phyloP scores from a whole-genome alignment of 2,797 vertebrate genomes.

The Falco columbarius region DNA sequence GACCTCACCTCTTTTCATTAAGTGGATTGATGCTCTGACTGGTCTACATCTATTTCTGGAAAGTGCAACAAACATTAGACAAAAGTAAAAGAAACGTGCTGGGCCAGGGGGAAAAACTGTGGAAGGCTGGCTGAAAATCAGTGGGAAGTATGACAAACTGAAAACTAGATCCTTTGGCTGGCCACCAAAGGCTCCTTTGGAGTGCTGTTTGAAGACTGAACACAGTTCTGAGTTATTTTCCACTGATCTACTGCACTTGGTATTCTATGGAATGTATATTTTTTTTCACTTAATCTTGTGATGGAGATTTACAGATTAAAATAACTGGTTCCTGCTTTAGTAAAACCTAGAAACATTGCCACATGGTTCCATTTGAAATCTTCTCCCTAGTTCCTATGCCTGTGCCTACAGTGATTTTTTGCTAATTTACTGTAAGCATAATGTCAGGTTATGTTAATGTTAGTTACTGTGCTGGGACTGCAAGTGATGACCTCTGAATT shows the following conservation, averaged over 20 bases:
- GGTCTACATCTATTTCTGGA: background rate
- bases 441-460: background rate
- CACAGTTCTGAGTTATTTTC: conserved; percentile 24
- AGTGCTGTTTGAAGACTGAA: background rate
- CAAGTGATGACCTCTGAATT: background rate
- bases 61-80: background rate
- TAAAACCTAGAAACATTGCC: background rate
- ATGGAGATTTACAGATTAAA: background rate
- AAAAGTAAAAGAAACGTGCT: background rate
- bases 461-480: background rate
- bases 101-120: background rate
- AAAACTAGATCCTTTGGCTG: conserved; percentile 27
- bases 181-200: background rate
- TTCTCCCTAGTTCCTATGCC: background rate
- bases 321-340: background rate
- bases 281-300: background rate
- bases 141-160: background rate
- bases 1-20: background rate
- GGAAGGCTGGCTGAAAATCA: background rate
- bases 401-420: background rate
- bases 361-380: background rate
- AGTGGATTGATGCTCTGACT: background rate
- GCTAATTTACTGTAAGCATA: background rate
- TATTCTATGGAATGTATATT: conserved; percentile 18
- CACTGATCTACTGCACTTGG: conserved; percentile 1